Evolutionary conservation across 1,140 invertebrate species (phyloP).

Genomic region (Scaptomyza montana): DNA sequence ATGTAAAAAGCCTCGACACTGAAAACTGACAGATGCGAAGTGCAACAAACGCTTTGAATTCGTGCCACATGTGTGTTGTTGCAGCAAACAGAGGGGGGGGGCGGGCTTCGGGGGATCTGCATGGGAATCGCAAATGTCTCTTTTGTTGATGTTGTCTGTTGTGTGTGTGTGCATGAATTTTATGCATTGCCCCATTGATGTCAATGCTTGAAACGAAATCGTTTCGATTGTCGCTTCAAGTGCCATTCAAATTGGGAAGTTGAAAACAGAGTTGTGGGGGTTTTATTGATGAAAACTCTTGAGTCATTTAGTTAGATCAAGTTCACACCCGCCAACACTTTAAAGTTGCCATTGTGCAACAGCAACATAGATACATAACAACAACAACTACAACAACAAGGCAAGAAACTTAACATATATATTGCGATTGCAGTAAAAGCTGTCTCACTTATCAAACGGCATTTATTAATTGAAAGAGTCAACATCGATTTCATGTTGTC

Average conservation of each 20-base stretch:
- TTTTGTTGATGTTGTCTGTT: slow-evolving; percentile 4
- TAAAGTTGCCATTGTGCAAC: slow-evolving; percentile 8
- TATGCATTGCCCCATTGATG: slow-evolving; percentile 43
- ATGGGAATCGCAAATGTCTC: slow-evolving; percentile 23
- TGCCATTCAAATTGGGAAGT: slow-evolving; percentile 58
- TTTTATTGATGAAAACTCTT: neutral
- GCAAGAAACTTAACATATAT: neutral
- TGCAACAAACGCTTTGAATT: slow-evolving; percentile 64
- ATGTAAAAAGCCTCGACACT: slow-evolving; percentile 58
- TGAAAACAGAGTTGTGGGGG: slow-evolving; percentile 18
- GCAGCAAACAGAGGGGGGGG: neutral
- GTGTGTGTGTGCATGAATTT: slow-evolving; percentile 31
- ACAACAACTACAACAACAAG: slow-evolving; percentile 11
- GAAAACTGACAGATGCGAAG: slow-evolving; percentile 77
- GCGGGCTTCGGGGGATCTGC: neutral
- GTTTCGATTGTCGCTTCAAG: slow-evolving; percentile 72
- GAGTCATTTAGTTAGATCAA: slow-evolving; percentile 12
- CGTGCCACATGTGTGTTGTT: slow-evolving; percentile 35
- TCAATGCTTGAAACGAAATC: slow-evolving; percentile 62
- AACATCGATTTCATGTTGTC: slow-evolving; percentile 42
- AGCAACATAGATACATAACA: slow-evolving; percentile 18
- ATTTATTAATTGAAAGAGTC: slow-evolving; percentile 76
- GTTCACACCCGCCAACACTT: slow-evolving; percentile 1
- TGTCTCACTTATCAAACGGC: slow-evolving; percentile 52
- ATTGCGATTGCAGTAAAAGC: slow-evolving; percentile 35